Evolutionary conservation across 92 coral and sea anemone genomes (phyloP).

Genomic region (Palythoa heliodiscus): DNA sequence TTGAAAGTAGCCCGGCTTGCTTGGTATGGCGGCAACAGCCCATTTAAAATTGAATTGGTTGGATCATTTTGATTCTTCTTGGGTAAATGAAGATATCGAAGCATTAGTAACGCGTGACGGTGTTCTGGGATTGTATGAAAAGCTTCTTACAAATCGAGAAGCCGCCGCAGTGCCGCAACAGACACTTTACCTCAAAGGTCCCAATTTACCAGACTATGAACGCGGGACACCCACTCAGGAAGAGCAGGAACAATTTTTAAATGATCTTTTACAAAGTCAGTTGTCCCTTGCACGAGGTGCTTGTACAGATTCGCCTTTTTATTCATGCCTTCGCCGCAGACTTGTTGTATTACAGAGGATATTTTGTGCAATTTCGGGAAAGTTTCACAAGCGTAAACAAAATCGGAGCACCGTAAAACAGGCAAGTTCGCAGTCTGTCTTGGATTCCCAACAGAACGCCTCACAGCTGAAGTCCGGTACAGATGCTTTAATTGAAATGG

Average conservation of each 20-base stretch:
- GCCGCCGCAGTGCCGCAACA: constrained; percentile 65
- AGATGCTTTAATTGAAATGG: constrained; percentile 75
- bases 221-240: constrained; percentile 64
- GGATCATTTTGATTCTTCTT: constrained; percentile 85
- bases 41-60: constrained; percentile 72
- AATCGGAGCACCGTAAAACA: constrained; percentile 12
- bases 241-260: constrained; percentile 81
- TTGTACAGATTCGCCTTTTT: constrained; percentile 83
- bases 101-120: constrained; percentile 76
- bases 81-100: constrained; percentile 79
- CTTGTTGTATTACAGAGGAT: constrained; percentile 78
- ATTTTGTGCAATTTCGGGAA: constrained; percentile 78
- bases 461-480: constrained; percentile 60
- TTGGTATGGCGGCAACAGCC: constrained; percentile 62
- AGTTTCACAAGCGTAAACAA: constrained; percentile 67
- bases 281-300: constrained; percentile 75
- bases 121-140: constrained; percentile 75
- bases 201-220: constrained; percentile 79
- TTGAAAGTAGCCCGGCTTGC: not conserved
- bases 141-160: constrained; percentile 81
- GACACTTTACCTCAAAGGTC: constrained; percentile 76
- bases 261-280: constrained; percentile 79
- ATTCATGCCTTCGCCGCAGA: constrained; percentile 82
- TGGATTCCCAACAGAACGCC: constrained; percentile 39
- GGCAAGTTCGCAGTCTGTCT: constrained; percentile 38